These are phyloP conservation scores for Palythoa grandis DNA, from an alignment of 92 coral and sea anemone species.

Conservation along the genomic window DNA sequence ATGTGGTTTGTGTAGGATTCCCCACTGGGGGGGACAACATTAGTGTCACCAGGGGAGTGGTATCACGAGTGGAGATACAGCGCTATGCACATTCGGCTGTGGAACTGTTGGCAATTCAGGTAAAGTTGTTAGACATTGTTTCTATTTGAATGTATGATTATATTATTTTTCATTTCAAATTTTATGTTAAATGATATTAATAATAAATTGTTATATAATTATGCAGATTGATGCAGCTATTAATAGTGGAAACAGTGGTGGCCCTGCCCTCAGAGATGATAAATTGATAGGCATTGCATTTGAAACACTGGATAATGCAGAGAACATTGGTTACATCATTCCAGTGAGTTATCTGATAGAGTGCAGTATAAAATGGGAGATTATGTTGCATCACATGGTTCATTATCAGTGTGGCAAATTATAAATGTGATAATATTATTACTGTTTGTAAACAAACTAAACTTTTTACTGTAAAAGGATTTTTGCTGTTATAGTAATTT, in stretches of 20 bases:
- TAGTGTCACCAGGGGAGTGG: slow-evolving; percentile 91
- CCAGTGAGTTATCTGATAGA: slow-evolving; percentile 62
- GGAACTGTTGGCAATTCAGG: slow-evolving; percentile 88
- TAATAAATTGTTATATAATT: neutral
- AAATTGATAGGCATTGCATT: slow-evolving; percentile 89
- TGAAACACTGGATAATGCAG: slow-evolving; percentile 90
- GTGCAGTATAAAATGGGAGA: too few species aligned
- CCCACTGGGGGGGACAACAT: slow-evolving; percentile 94
- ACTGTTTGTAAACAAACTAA: too few species aligned
- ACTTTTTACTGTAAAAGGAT: too few species aligned
- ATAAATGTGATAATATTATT: too few species aligned
- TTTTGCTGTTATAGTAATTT: too few species aligned
- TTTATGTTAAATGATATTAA: too few species aligned
- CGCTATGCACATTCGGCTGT: slow-evolving; percentile 93
- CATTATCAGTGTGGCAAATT: too few species aligned
- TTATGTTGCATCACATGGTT: too few species aligned
- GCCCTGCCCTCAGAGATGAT: slow-evolving; percentile 89
- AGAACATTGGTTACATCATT: slow-evolving; percentile 88
- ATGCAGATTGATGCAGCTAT: slow-evolving; percentile 93
- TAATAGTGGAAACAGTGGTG: slow-evolving; percentile 93
- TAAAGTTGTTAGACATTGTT: slow-evolving; percentile 1
- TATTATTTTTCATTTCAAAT: too few species aligned
- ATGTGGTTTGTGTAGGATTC: slow-evolving; percentile 92
- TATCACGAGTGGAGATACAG: slow-evolving; percentile 92
- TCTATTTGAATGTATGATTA: neutral